Base-by-base conservation (phyloP, 2,113 vertebrate genomes). In the Petrocephalus microphthalmus region DNA sequence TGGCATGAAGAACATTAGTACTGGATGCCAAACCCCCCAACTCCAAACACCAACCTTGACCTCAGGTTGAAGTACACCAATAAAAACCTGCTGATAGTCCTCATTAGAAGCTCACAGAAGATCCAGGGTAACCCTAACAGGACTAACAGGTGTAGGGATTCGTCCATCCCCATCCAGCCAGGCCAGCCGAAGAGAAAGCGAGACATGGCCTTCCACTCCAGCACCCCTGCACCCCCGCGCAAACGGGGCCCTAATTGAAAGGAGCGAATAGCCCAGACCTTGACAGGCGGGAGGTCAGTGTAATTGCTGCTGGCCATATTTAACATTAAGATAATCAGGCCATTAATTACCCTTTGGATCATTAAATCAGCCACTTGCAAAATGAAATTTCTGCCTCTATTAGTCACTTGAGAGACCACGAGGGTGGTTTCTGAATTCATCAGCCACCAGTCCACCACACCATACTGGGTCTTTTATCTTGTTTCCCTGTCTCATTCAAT, bases 281-380 rank as follows among this genome's bases (percentile, higher is more conserved):
- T 99, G 98, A 98, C 98, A 98, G 97, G 97, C 97, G 96, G 97
- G 98, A 99, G 98, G 98, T 99, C 98, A 99, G 96, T 94, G 96
- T 98, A 98, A 98, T 98, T 98, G 98, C 98, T 99, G 97, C 96
- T 96, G 97, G 98, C 98, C 98, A 99, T 99, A 99, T 99, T 99
- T 99, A 99, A 99, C 98, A 99, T 99, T 99, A 99, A 99, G 98
- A 98, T 99, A 99, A 99, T 99, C 98, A 99, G 98, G 96, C 96
- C 97, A 99, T 99, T 99, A 99, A 99, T 99, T 99, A 99, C 98
- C 98, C 97, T 97, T 97, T 96, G 98, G 98, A 99, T 99, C 98
- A 99, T 99, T 99, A 99, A 99, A 98, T 99, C 98, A 99, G 98
- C 98, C 97, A 98, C 97, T 99, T 98, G 98, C 97, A 99, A 99